Conservation (phyloP, 2,113 vertebrate genomes). For the Lutjanus erythropterus region DNA sequence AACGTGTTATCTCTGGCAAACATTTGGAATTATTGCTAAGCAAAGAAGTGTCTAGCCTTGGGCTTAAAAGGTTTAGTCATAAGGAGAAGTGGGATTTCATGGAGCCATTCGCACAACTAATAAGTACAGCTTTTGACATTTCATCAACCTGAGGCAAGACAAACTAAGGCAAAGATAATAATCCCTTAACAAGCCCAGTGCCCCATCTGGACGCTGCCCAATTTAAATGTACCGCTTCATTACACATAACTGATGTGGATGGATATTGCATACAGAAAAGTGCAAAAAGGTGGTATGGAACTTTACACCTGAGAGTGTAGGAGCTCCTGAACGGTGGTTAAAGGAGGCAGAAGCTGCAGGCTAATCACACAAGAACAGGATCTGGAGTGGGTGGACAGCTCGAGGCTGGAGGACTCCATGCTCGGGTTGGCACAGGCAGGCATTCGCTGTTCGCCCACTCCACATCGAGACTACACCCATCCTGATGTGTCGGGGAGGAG, state of each 20-base stretch:
- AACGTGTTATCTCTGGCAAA: slow-evolving; percentile 4
- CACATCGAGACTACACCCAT: slow-evolving; percentile 62
- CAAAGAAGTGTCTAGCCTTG: slow-evolving; percentile 53
- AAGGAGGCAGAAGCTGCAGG: slow-evolving; percentile 43
- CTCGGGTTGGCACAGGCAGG: slow-evolving; percentile 62
- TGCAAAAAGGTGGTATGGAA: slow-evolving; percentile 34
- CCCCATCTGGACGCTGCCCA: slow-evolving; percentile 26
- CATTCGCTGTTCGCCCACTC: slow-evolving; percentile 51
- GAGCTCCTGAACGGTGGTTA: slow-evolving; percentile 18
- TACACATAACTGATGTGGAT: slow-evolving; percentile 40
- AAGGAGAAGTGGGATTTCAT: slow-evolving; percentile 47
- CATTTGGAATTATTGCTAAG: slow-evolving; percentile 29
- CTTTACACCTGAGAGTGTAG: slow-evolving; percentile 52
- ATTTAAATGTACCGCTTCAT: slow-evolving; percentile 58
- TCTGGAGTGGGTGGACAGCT: slow-evolving; percentile 69
- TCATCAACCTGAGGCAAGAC: slow-evolving; percentile 65
- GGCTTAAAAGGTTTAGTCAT: slow-evolving; percentile 47
- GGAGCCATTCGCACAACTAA: slow-evolving; percentile 38
- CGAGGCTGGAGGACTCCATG: slow-evolving; percentile 53
- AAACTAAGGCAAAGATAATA: slow-evolving; percentile 56
- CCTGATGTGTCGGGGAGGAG: slow-evolving; percentile 42
- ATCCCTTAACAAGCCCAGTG: slow-evolving; percentile 30
- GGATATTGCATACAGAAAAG: slow-evolving; percentile 25
- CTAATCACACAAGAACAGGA: slow-evolving; percentile 44
- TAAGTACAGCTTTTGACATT: slow-evolving; percentile 62